These are phyloP conservation scores for Gandaritis pyraliata DNA, from an alignment of 2,888 invertebrate genomes.

Conservation along the genomic window DNA sequence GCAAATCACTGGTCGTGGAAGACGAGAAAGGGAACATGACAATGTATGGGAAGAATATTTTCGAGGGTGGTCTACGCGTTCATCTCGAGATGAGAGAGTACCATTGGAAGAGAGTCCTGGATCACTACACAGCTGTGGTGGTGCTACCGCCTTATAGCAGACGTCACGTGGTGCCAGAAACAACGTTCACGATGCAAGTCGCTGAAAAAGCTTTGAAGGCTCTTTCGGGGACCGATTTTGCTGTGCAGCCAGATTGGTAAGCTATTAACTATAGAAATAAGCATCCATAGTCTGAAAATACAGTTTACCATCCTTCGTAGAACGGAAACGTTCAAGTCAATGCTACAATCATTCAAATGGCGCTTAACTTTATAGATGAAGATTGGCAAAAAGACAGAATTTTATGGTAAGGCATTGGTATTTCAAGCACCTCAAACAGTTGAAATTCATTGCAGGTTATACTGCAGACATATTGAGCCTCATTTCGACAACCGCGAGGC, in stretches of 20 bases:
- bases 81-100: slow-evolving; percentile 66
- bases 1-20: slow-evolving; percentile 63
- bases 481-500: slow-evolving; percentile 63
- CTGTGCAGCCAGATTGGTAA: slow-evolving; percentile 76
- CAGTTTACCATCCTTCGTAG: too few relatives aligned
- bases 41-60: slow-evolving; percentile 66
- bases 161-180: slow-evolving; percentile 58
- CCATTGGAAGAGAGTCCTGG: slow-evolving; percentile 68
- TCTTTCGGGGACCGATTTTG: slow-evolving; percentile 63
- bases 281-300: background rate
- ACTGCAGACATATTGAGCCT: slow-evolving; percentile 74
- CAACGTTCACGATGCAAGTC: slow-evolving; percentile 61
- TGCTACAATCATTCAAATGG: too few relatives aligned
- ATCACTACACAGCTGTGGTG: slow-evolving; percentile 74
- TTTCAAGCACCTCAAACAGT: too few relatives aligned
- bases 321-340: too few relatives aligned
- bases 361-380: too few relatives aligned
- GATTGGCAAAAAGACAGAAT: background rate
- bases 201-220: slow-evolving; percentile 64
- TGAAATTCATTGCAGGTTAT: slow-evolving; percentile 58
- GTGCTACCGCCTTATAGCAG: slow-evolving; percentile 64
- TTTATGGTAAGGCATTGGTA: too few relatives aligned
- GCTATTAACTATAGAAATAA: background rate
- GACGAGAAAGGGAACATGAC: slow-evolving; percentile 58
- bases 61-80: slow-evolving; percentile 69